Evolutionary conservation across 2,113 vertebrate species (phyloP), one percentile per base, ranked within the genome.

Genomic region (Bos taurus): DNA sequence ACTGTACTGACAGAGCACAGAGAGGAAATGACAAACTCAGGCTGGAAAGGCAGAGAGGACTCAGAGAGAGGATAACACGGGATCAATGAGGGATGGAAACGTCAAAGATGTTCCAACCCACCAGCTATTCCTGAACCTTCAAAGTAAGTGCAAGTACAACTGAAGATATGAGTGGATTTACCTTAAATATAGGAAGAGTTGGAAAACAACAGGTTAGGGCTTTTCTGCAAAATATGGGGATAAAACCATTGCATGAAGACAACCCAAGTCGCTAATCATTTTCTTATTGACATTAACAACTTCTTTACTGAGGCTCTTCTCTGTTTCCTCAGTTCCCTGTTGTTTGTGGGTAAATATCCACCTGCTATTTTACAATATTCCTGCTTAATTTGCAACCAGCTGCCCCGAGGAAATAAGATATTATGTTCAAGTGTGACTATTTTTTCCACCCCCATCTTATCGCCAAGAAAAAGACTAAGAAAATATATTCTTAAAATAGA

Each of bases 291-390:
- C 67, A 94, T 62, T 93, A 95, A 81, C 64, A 93, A 85, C 62
- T 87, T 95, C 92, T 97, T 92, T 93, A 56, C 85, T 43, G 60
- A 78, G 89, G 25, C 67, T 46, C 28, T 97, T 93, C 84, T 92
- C 77, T 23, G 40, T 88, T 77, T 98, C 82, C 43, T 95, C 71
- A 57, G 88, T 88, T 94, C 48, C 91, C 91, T 96, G 62, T 93
- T 98, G 91, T 97, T 97, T 94, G 87, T 97, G 78, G 56, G 57
- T 93, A 98, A 97, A 97, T 96, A 96, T n/a, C 77, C 91, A 97
- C 95, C 93, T 97, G 95, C 33, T 96, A 88, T 97, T 97, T 97
- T 94, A 96, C 87, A 93, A 78, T 74, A 94, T 88, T 97, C 84
- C 71, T 97, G 57, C 56, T 97, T 97, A 97, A 95, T 67, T 97